These are phyloP conservation scores for Watsonalla binaria DNA, from an alignment of 2,888 invertebrate genomes.

Conservation along the genomic window DNA sequence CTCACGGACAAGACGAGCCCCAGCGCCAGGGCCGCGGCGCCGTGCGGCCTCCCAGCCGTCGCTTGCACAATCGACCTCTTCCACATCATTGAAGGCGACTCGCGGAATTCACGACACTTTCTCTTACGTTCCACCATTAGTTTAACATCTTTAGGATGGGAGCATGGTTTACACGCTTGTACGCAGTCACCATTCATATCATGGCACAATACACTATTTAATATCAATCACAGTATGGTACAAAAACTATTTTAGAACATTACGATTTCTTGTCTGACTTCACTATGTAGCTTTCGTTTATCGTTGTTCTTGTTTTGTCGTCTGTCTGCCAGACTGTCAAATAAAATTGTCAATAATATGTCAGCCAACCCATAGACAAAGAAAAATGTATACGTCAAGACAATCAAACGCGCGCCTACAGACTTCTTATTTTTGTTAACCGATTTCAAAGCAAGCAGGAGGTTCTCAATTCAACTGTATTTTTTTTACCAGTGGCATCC, in stretches of 20 bases:
- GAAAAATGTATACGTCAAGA: too few relatives aligned
- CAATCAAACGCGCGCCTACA: too few relatives aligned
- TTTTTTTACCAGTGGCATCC: too few relatives aligned
- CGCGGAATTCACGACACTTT: constrained; percentile 74
- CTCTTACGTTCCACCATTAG: constrained; percentile 55
- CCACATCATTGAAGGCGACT: constrained; percentile 76
- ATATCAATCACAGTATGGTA: constrained; percentile 4
- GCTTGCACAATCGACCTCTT: constrained; percentile 77
- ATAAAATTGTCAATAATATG: too few relatives aligned
- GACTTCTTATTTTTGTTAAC: too few relatives aligned
- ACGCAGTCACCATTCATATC: constrained; percentile 39
- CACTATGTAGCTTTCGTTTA: too few relatives aligned
- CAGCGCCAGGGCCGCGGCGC: constrained; percentile 41
- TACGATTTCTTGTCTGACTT: constrained; percentile 4
- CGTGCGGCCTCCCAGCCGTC: constrained; percentile 39
- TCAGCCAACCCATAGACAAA: too few relatives aligned
- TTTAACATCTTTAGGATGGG: constrained; percentile 26
- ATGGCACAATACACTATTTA: constrained; percentile 21
- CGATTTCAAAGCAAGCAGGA: too few relatives aligned
- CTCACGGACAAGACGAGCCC: constrained; percentile 50
- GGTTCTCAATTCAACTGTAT: too few relatives aligned
- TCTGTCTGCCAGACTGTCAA: too few relatives aligned
- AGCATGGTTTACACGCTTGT: constrained; percentile 39
- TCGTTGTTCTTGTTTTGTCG: too few relatives aligned
- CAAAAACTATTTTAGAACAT: constrained; percentile 17